These are phyloP conservation scores for Hemitrygon akajei DNA, from an alignment of 2,797 vertebrate species.

Conservation along the genomic window DNA sequence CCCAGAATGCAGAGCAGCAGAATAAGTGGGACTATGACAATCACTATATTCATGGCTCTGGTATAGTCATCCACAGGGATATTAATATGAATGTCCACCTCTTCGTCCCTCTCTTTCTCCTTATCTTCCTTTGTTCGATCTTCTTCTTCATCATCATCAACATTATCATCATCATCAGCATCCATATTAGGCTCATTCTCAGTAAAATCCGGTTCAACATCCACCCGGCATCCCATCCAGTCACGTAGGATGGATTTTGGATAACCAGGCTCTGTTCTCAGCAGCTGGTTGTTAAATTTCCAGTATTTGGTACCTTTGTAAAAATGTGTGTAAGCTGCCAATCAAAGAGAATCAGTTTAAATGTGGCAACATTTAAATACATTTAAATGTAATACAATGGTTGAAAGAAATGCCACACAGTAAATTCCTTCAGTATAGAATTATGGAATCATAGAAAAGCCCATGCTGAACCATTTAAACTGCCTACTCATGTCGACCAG, in stretches of 20 bases:
- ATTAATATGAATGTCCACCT: conserved; percentile 77
- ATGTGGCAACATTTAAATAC: neutral
- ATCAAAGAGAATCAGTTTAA: conserved; percentile 5
- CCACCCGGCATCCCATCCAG: conserved; percentile 83
- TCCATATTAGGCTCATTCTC: neutral
- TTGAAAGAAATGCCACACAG: neutral
- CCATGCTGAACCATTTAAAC: too few species aligned
- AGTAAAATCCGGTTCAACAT: conserved; percentile 55
- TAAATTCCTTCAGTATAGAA: neutral
- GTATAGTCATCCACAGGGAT: conserved; percentile 65
- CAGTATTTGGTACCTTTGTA: conserved; percentile 89
- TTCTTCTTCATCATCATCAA: conserved; percentile 45
- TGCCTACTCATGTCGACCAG: too few species aligned
- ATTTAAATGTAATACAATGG: neutral
- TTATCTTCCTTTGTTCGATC: conserved; percentile 46
- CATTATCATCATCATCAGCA: conserved; percentile 44
- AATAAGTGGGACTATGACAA: conserved; percentile 79
- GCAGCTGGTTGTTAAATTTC: conserved; percentile 81
- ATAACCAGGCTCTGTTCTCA: conserved; percentile 76
- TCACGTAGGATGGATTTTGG: conserved; percentile 90
- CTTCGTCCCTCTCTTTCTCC: conserved; percentile 51
- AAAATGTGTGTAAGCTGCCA: conserved; percentile 83
- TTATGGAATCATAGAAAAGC: too few species aligned
- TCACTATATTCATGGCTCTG: conserved; percentile 73
- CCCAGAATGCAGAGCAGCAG: conserved; percentile 80